Evolutionary conservation across 2,113 vertebrate species (phyloP), one percentile per base, ranked within the genome.

Genomic region (Oryzias woworae): DNA sequence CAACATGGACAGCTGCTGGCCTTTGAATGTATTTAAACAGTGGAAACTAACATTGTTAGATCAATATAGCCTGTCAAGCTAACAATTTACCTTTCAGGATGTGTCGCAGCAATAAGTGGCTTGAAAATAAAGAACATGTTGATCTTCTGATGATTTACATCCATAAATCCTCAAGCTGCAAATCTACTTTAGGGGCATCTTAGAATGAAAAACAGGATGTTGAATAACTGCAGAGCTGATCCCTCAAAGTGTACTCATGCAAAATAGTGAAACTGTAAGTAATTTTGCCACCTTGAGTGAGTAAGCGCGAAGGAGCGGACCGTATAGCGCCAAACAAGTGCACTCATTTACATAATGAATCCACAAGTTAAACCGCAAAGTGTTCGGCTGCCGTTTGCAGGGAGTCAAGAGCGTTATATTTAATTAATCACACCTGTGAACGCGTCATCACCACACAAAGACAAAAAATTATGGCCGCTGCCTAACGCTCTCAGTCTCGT

Each of bases 261-360:
- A 49, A 53, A 54, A 24, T 22, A 48, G 28, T 1, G n/a, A 61
- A 22, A 20, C 58, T 48, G 53, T 7, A 1, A 4, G 23, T 46
- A 1, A 47, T 10, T 31, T 22, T 62, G 12, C 17, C 47, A 16
- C 45, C n/a, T n/a, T 54, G 23, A 23, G 36, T 7, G 12, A n/a
- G 42, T 28, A 42, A 44, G 58, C 49, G 67, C 18, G 58, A 31
- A 17, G 14, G 20, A 48, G 55, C 20, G n/a, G 20, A 58, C 50
- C 16, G 31, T 46, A 58, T 54, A 73, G 52, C 45, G 14, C 56
- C 3, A 58, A n/a, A 26, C 48, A 59, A 66, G 44, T 51, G 51
- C 36, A 66, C 6, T 3, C 62, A 73, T 73, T 73, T 66, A 43
- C 62, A 73, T 56, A 56, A 66, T 73, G 62, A 73, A 61, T 62